Evolutionary conservation across 2,888 invertebrate species (phyloP).

Genomic region (Lasioglossum leucozonium): DNA sequence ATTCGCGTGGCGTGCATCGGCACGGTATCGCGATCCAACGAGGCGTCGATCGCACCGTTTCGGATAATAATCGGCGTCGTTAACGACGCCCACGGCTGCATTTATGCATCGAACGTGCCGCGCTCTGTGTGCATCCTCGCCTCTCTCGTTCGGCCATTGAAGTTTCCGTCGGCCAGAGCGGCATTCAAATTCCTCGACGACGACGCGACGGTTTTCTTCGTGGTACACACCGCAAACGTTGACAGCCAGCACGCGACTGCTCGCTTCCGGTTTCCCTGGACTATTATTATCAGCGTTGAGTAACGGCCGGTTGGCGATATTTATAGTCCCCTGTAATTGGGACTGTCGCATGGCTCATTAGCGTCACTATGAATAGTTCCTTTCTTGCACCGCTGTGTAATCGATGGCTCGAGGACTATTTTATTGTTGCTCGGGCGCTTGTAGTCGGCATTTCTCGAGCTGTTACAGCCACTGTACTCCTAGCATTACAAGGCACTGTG

Average conservation of each 20-base stretch:
- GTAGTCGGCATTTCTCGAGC: background rate
- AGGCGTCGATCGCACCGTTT: slow-evolving; percentile 21
- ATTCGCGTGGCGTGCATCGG: slow-evolving; percentile 7
- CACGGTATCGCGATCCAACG: slow-evolving; percentile 13
- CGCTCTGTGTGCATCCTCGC: background rate
- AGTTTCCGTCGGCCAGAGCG: slow-evolving; percentile 19
- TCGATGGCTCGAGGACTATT: background rate
- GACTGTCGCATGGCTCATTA: slow-evolving; percentile 1
- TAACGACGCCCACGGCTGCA: background rate
- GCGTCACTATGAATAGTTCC: background rate
- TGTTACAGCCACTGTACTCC: background rate
- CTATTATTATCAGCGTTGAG: slow-evolving; percentile 6
- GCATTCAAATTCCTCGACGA: slow-evolving; percentile 22
- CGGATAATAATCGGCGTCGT: slow-evolving; percentile 27
- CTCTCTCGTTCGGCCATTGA: slow-evolving; percentile 4
- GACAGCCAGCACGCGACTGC: slow-evolving; percentile 6
- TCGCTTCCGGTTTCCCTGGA: background rate
- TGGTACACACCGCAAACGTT: background rate
- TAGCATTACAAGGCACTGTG: background rate
- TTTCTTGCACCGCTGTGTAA: background rate
- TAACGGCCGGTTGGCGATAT: background rate
- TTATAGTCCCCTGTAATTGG: slow-evolving; percentile 7
- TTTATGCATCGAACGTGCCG: background rate
- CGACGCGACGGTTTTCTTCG: slow-evolving; percentile 2
- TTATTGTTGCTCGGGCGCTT: background rate